Evolutionary conservation across 2,888 invertebrate genomes (phyloP).

Genomic region (Caenorhabditis sp.): DNA sequence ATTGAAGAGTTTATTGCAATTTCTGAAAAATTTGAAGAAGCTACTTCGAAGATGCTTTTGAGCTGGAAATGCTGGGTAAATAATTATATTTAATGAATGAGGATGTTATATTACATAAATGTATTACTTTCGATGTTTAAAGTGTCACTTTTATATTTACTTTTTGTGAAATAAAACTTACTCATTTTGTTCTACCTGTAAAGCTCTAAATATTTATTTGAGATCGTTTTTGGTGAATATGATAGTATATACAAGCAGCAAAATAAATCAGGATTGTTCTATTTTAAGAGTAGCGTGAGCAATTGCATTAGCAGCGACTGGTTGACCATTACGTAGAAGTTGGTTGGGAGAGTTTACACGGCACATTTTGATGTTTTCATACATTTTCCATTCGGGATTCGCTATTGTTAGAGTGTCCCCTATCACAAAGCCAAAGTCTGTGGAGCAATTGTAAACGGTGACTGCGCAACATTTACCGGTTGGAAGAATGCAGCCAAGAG

Average conservation of each 20-base stretch:
- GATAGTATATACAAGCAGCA: neutral
- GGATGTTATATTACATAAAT: too few species aligned
- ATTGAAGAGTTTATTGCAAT: constrained; percentile 31
- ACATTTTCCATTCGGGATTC: constrained; percentile 16
- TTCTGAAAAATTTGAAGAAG: too few species aligned
- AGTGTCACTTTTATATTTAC: too few species aligned
- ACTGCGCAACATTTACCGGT: constrained; percentile 20
- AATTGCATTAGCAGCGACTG: neutral
- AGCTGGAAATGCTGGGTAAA: too few species aligned
- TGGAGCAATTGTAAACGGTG: constrained; percentile 30
- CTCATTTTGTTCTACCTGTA: too few species aligned
- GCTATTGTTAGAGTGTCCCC: constrained; percentile 25
- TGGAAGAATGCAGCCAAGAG: neutral
- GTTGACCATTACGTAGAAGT: constrained; percentile 15
- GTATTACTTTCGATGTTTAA: too few species aligned
- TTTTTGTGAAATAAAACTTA: too few species aligned
- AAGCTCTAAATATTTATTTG: neutral
- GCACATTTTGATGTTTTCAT: constrained; percentile 3
- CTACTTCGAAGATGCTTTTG: too few species aligned
- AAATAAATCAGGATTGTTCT: constrained; percentile 1
- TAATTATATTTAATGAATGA: too few species aligned
- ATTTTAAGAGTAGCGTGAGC: constrained; percentile 1
- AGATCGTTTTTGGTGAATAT: too few species aligned
- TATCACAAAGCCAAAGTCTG: constrained; percentile 35
- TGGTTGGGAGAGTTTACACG: constrained; percentile 5